Percentiles rank a stretch among this genome's conserved stretches.
Conservation (phyloP, 2,113 vertebrate species). For the Tursiops truncatus region DNA sequence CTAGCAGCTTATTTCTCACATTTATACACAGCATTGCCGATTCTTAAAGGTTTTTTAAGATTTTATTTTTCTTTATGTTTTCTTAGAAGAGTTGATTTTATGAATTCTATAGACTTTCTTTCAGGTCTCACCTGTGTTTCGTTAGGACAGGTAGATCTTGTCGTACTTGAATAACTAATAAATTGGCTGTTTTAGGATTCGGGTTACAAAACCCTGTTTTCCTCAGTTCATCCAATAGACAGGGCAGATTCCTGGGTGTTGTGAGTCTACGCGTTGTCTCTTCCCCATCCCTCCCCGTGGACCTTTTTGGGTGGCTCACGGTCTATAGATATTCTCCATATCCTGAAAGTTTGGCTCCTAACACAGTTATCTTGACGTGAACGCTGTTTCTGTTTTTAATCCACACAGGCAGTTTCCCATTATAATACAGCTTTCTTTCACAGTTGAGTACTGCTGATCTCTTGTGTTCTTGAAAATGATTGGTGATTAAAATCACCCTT, state of each 20-base stretch:
- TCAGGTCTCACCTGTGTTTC: not conserved
- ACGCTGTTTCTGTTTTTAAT: constrained; percentile 67
- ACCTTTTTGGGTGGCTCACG: not conserved
- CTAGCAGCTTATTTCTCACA: not conserved
- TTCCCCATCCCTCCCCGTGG: not conserved
- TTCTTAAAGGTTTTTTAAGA: not conserved
- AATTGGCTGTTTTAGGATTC: not conserved
- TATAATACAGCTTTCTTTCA: constrained; percentile 56
- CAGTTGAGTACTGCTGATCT: constrained; percentile 64
- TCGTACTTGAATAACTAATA: not conserved
- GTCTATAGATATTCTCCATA: not conserved
- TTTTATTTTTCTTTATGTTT: not conserved
- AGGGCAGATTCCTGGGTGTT: not conserved
- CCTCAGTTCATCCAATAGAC: not conserved
- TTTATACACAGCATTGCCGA: not conserved
- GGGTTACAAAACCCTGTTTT: not conserved
- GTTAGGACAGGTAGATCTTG: not conserved
- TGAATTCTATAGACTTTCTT: not conserved
- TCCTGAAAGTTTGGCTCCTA: constrained; percentile 38
- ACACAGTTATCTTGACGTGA: constrained; percentile 50
- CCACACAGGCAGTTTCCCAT: constrained; percentile 56
- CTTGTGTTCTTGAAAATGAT: constrained; percentile 66
- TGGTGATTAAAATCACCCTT: constrained; percentile 45
- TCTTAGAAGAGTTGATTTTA: not conserved
- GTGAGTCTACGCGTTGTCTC: not conserved